Percentiles rank a stretch among this genome's conserved stretches.
phyloP scores from a whole-genome alignment of 2,113 vertebrate species.

The Mus pahari region DNA sequence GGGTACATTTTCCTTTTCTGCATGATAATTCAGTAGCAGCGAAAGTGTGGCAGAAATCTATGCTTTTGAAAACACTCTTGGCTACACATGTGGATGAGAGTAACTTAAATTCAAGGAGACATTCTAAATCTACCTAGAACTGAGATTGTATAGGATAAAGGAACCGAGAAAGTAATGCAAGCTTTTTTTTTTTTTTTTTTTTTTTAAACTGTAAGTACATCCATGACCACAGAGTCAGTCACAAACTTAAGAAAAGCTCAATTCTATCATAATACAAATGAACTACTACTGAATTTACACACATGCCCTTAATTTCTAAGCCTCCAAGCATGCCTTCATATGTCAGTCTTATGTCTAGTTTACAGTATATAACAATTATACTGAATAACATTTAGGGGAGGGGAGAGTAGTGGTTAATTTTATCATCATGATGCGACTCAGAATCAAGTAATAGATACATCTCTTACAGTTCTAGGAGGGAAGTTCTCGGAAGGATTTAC shows the following conservation, averaged over 20 bases:
- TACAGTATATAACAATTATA: background rate
- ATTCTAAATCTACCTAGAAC: background rate
- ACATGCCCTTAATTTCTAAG: background rate
- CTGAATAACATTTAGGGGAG: background rate
- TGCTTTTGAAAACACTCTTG: background rate
- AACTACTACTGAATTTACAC: background rate
- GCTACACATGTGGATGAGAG: background rate
- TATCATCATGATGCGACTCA: background rate
- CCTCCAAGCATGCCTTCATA: background rate
- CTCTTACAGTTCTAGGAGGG: background rate
- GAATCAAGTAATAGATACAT: background rate
- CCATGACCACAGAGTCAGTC: background rate
- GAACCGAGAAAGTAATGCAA: background rate
- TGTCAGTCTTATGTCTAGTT: background rate
- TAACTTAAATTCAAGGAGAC: background rate
- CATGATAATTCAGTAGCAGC: background rate
- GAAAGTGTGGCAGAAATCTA: background rate
- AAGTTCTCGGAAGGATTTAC: background rate
- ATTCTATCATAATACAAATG: background rate
- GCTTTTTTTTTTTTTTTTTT: background rate
- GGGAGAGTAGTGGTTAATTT: background rate
- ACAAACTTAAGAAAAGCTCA: constrained; percentile 1
- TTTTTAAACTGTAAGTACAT: background rate
- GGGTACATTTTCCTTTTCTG: constrained; percentile 22
- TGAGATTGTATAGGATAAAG: constrained; percentile 2